These are phyloP conservation scores for Xanthia icteritia DNA, from an alignment of 2,888 invertebrate species.

Conservation along the genomic window DNA sequence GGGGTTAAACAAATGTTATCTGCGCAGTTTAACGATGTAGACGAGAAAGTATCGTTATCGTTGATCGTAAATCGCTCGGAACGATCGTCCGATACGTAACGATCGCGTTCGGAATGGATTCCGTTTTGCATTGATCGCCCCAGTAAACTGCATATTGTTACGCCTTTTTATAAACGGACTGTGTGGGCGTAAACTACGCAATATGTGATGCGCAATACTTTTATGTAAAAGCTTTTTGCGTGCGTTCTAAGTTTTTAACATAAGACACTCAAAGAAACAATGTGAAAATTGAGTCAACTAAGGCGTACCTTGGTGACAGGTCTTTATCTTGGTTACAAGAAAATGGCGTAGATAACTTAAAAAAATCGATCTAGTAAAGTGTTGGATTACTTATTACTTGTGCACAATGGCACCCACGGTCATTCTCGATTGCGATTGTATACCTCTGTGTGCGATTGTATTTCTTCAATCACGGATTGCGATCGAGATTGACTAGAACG, in stretches of 20 bases:
- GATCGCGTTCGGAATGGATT: slow-evolving; percentile 66
- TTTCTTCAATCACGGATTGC: background rate
- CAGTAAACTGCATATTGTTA: slow-evolving; percentile 63
- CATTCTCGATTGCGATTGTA: background rate
- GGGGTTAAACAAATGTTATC: slow-evolving; percentile 72
- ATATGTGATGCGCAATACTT: slow-evolving; percentile 34
- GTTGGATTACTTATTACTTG: background rate
- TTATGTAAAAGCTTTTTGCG: background rate
- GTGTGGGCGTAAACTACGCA: slow-evolving; percentile 21
- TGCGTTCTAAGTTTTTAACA: background rate
- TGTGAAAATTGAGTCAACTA: background rate
- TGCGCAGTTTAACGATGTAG: slow-evolving; percentile 75
- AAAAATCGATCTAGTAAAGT: background rate
- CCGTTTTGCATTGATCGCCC: slow-evolving; percentile 70
- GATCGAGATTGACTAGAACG: background rate
- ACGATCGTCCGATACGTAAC: slow-evolving; percentile 72
- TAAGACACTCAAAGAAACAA: background rate
- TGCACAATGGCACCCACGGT: too few species aligned
- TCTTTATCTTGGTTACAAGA: background rate
- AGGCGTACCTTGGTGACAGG: background rate
- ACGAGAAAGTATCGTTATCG: slow-evolving; percentile 77
- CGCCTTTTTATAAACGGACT: slow-evolving; percentile 51
- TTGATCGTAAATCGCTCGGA: slow-evolving; percentile 75
- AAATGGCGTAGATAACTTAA: background rate
- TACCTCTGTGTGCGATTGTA: background rate